A percentile compares a stretch with the other conserved stretches of the same genome.
Conservation (phyloP, 2,888 invertebrate species). For the Dyspetes luteomarginatus region DNA sequence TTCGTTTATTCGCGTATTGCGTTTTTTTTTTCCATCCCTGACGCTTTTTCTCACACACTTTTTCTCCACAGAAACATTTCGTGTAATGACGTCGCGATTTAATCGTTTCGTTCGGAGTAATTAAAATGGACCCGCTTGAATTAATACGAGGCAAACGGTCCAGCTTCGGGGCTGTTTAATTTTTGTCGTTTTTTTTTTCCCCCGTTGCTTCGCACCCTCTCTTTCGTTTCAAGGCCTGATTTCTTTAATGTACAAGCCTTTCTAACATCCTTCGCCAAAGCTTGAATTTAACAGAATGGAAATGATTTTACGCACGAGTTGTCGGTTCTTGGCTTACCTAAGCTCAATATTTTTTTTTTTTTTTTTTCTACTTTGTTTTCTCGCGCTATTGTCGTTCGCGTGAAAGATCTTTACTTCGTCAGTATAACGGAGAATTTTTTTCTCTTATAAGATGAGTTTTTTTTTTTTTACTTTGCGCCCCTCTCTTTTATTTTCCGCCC, state of each 20-base stretch:
- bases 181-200: conserved; percentile 2
- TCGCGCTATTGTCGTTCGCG: too few species aligned
- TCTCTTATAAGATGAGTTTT: too few species aligned
- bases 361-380: too few species aligned
- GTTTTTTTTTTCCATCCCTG: conserved; percentile 23
- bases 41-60: conserved; percentile 33
- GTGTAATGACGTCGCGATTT: conserved; percentile 60
- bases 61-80: conserved; percentile 49
- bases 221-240: too few species aligned
- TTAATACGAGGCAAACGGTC: conserved; percentile 65
- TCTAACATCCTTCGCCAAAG: too few species aligned
- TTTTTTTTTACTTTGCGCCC: not conserved
- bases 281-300: conserved; percentile 44
- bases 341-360: conserved; percentile 17
- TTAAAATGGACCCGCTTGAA: conserved; percentile 71
- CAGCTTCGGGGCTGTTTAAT: not conserved
- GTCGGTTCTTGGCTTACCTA: conserved; percentile 7
- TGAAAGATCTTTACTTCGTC: too few species aligned
- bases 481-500: too few species aligned
- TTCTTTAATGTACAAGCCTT: too few species aligned
- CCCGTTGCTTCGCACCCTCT: not conserved
- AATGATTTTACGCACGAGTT: conserved; percentile 48
- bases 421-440: too few species aligned
- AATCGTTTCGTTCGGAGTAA: conserved; percentile 68
- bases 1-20: conserved; percentile 42